Evolutionary conservation across 2,888 invertebrate species (phyloP), one percentile per base, ranked within the genome.

Genomic region (Nycteola revayana): DNA sequence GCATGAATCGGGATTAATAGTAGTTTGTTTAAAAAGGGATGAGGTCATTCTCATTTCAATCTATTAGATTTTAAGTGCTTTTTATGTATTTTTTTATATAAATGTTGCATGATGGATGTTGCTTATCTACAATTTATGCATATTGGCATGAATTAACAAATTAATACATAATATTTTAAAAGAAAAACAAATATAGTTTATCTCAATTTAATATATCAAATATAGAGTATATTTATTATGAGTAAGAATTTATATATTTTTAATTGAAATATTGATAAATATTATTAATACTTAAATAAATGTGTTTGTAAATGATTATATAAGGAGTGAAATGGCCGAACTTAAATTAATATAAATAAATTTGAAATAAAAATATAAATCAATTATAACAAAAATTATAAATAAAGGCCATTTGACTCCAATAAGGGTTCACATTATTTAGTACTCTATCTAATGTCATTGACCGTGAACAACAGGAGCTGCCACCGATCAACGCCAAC

Each of bases 1-100:
- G 75, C 74, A 56, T 52, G 38, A 47, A 27, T 36, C 51, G 50
- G 62, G 53, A n/a, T 42, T 38, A 41, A 48, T 31, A 40, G 60
- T 68, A 67, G 61, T 52, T 70, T 61, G 62, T 42, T 47, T 50
- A 46, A 39, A n/a, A 64, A 70, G 75, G 67, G 62, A 57, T 53
- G 51, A 64, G 84, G 81, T 75, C 84, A 86, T 87, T 87, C 86
- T 87, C 86, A 80, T 84, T 86, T 86, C 60, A 66, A 85, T 86
- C 83, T 80, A 24, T 53, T 60, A 64, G n/a, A 54, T 42, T 47
- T 10, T 69, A 58, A 71, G 63, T 25, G 38, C 41, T 69, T 67
- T 61, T 55, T 58, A 62, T 56, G 49, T 54, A 49, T 67, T 62
- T 69, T 64, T 57, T 60, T 62, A 67, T 67, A 60, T 80, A 64